These are phyloP conservation scores for Protophormia terraenovae DNA, from an alignment of 2,888 invertebrate species.

Conservation along the genomic window DNA sequence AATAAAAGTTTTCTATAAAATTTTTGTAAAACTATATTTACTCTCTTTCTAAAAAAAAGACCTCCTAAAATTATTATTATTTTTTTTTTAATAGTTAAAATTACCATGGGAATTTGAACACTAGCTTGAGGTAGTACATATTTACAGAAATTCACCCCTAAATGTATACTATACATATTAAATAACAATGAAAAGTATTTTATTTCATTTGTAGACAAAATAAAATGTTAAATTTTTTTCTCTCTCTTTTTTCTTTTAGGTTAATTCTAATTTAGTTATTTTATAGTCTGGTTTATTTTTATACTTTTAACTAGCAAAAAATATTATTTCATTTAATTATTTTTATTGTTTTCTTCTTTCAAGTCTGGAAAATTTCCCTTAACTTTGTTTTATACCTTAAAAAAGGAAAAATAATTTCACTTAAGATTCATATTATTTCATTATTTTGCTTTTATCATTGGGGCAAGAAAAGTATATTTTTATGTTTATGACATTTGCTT, in stretches of 20 bases:
- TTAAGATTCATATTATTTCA: conserved; percentile 2
- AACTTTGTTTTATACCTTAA: neutral
- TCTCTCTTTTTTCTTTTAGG: neutral
- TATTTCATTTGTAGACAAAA: neutral
- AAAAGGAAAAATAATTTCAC: neutral
- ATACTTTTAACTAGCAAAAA: neutral
- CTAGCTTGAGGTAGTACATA: neutral
- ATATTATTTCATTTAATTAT: no score
- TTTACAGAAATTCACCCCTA: neutral
- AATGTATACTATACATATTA: neutral
- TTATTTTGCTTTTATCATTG: neutral
- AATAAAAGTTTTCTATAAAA: no score
- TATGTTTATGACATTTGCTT: conserved; percentile 38
- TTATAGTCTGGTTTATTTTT: neutral
- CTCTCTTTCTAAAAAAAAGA: neutral
- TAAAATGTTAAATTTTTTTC: neutral
- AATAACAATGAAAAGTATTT: conserved; percentile 4
- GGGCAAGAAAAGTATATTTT: neutral
- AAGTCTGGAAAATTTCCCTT: neutral
- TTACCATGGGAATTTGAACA: conserved; percentile 51
- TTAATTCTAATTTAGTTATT: conserved; percentile 13
- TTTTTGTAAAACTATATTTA: neutral
- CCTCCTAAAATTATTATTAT: neutral
- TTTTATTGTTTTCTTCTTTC: neutral
- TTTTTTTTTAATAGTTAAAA: neutral